These are phyloP conservation scores for Nebria ingens DNA, from an alignment of 1,140 invertebrate species.

Conservation along the genomic window DNA sequence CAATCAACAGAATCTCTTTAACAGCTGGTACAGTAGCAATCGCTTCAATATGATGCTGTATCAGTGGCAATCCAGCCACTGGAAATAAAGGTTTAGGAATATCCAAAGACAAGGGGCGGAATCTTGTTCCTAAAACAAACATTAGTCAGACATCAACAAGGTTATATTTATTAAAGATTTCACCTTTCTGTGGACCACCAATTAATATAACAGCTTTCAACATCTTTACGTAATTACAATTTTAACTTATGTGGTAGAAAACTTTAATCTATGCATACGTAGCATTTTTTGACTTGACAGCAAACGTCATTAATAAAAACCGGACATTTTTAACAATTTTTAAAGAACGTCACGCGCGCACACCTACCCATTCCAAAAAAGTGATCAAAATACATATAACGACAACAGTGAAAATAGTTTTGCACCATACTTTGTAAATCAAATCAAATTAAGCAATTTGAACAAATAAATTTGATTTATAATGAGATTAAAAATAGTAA, in stretches of 20 bases:
- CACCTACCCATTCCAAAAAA: too few relatives aligned
- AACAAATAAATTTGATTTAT: too few relatives aligned
- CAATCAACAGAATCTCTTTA: constrained; percentile 88
- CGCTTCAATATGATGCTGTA: constrained; percentile 96
- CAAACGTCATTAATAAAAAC: not conserved
- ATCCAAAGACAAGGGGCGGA: constrained; percentile 91
- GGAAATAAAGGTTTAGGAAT: constrained; percentile 96
- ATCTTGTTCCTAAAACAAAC: constrained; percentile 72
- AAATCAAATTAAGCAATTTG: too few relatives aligned
- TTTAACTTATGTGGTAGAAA: not conserved
- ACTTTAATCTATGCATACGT: not conserved
- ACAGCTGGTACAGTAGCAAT: constrained; percentile 69
- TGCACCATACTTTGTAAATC: too few relatives aligned
- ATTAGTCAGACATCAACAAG: constrained; percentile 3
- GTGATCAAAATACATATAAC: too few relatives aligned
- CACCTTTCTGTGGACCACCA: constrained; percentile 63
- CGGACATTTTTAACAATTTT: constrained; percentile 1
- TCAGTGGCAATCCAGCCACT: constrained; percentile 85
- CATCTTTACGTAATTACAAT: constrained; percentile 34
- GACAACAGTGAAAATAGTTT: too few relatives aligned
- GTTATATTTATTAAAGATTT: constrained; percentile 14
- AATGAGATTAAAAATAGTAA: too few relatives aligned
- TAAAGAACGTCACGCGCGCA: not conserved
- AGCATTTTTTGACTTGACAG: not conserved
- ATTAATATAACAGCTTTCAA: constrained; percentile 67